Base-by-base conservation (phyloP, 1,140 invertebrate species). In the Tetragonula clypearis region DNA sequence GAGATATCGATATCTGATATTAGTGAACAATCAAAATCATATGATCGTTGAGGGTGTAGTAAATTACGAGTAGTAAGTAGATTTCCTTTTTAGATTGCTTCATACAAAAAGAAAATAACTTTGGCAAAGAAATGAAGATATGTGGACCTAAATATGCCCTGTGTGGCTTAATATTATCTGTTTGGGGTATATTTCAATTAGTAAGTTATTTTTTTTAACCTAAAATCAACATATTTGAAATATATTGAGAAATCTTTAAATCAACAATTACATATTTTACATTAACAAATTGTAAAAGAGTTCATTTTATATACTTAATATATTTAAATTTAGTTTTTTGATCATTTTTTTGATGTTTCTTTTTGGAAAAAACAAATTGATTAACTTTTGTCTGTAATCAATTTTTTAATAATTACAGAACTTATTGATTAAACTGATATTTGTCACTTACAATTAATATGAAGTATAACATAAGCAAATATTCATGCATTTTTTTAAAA, bases 81-180 rank as follows among this genome's bases (percentile, higher is more conserved):
- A 55, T 30, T 53, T 55, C 35, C 35, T 78, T 55, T 35, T 73
- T 86, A 60, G 58, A 66, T 80, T 81, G 71, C 11, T 82, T 14
- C 26, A 11, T 60, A 30, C 4, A 55, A 30, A 86, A 19, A 80
- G 11, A 79, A 80, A 6, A 83, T 30, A n/a, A 66, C 49, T 65
- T 77, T 84, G 17, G 3, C 2, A 41, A 17, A 5, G 96, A 93
- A 93, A 97, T 98, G 97, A 96, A 97, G 90, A 95, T 98, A 88
- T 98, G 98, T 95, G 98, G 98, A n/a, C 98, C 98, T 77, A 98
- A 98, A 95, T 96, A 98, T 79, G 98, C 98, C 80, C 96, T 98
- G 55, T 99, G 98, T 93, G 98, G 98, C 72, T 94, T 98, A n/a
- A 96, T 99, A 72, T 95, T 99, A 83, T 98, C 98, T 92, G 96